These are phyloP conservation scores for Formica exsecta DNA, from an alignment of 1,140 invertebrate genomes.

Conservation along the genomic window DNA sequence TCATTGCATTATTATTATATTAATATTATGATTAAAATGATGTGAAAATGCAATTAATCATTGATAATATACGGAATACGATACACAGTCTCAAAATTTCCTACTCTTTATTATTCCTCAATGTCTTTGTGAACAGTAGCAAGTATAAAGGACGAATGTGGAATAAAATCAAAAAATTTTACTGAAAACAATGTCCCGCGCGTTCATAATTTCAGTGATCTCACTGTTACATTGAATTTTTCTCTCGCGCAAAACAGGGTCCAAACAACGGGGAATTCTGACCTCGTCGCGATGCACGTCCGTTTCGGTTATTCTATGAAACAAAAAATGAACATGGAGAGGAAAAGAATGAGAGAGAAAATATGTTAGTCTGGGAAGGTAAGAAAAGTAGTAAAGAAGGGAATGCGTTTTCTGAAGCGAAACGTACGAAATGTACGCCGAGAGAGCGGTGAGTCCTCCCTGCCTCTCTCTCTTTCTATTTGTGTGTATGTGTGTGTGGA, in stretches of 20 bases:
- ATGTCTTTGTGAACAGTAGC: not conserved
- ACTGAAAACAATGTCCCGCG: not conserved
- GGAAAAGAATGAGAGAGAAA: not conserved
- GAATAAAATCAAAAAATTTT: not conserved
- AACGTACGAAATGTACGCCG: slow-evolving; percentile 58
- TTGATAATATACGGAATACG: not conserved
- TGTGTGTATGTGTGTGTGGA: slow-evolving; percentile 22
- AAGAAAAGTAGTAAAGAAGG: not conserved
- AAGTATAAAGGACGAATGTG: not conserved
- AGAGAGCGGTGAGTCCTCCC: slow-evolving; percentile 53
- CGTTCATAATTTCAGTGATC: slow-evolving; percentile 1
- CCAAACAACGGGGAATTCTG: slow-evolving; percentile 7
- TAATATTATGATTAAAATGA: slow-evolving; percentile 6
- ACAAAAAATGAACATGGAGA: not conserved
- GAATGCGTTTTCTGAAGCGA: slow-evolving; percentile 5
- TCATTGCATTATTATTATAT: slow-evolving; percentile 4
- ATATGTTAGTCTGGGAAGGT: not conserved
- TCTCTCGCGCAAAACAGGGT: slow-evolving; percentile 1
- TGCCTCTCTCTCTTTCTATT: no score
- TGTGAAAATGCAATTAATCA: slow-evolving; percentile 15
- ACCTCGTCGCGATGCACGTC: not conserved
- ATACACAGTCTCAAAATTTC: not conserved
- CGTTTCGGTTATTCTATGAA: not conserved
- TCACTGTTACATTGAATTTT: slow-evolving; percentile 25
- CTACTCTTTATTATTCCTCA: not conserved